Conservation (phyloP, 2,797 vertebrate genomes). For the Schizothorax lantsangensis region DNA sequence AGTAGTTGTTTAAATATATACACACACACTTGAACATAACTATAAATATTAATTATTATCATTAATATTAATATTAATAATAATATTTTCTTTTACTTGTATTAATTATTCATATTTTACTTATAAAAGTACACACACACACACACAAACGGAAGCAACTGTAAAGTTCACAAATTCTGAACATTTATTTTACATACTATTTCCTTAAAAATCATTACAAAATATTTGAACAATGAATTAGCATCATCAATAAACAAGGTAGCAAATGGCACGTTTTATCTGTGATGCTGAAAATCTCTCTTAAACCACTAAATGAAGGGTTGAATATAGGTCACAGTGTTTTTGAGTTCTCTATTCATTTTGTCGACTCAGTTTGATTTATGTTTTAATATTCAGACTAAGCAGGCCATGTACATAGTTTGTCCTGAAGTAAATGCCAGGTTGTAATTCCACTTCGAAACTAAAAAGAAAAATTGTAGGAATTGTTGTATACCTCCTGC, state of each 20-base stretch:
- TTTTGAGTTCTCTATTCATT: background rate
- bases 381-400: conserved; percentile 29
- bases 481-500: conserved; percentile 15
- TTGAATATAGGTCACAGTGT: background rate
- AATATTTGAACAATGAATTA: background rate
- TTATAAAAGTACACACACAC: background rate
- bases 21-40: too few species aligned
- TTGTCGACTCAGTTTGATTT: background rate
- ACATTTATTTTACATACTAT: background rate
- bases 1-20: background rate
- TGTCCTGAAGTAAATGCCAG: conserved; percentile 15
- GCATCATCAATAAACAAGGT: background rate
- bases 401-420: background rate
- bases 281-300: background rate
- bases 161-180: background rate
- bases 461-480: background rate
- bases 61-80: too few species aligned
- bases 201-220: background rate
- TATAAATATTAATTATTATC: too few species aligned
- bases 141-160: background rate
- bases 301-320: background rate
- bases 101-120: too few species aligned
- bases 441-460: background rate
- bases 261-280: background rate
- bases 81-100: too few species aligned